Conservation (phyloP, 2,888 invertebrate genomes). For the Panopea generosa region DNA sequence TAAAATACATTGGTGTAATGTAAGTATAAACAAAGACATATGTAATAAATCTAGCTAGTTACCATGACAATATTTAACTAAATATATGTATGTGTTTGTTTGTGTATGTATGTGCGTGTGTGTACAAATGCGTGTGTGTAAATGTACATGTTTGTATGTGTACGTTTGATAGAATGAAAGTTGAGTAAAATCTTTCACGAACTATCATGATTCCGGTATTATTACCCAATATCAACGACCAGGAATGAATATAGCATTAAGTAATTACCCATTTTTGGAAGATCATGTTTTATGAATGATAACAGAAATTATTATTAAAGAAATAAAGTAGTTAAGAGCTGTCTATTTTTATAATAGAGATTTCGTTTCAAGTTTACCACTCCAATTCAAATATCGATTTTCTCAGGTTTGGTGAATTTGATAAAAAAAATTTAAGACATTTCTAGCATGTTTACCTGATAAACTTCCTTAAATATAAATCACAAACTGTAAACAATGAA, state of each 20-base stretch:
- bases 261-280: slow-evolving; percentile 3
- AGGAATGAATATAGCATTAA: slow-evolving; percentile 2
- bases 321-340: slow-evolving; percentile 3
- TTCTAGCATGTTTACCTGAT: no score
- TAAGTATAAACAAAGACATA: slow-evolving; percentile 3
- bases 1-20: slow-evolving; percentile 3
- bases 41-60: slow-evolving; percentile 3
- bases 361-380: no score
- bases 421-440: slow-evolving; percentile 1
- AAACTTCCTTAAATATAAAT: slow-evolving; percentile 1
- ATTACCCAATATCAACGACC: slow-evolving; percentile 3
- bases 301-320: slow-evolving; percentile 3
- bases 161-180: slow-evolving; percentile 3
- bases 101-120: no score
- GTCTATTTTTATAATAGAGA: no score
- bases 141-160: slow-evolving; percentile 3
- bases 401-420: slow-evolving; percentile 1
- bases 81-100: slow-evolving; percentile 3
- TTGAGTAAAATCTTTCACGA: slow-evolving; percentile 3
- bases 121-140: slow-evolving; percentile 1
- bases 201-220: not conserved
- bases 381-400: no score
- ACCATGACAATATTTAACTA: slow-evolving; percentile 1
- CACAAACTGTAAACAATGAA: slow-evolving; percentile 2
- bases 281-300: slow-evolving; percentile 2